Conservation (phyloP, 2,113 vertebrate genomes). For the Herpetotheres cachinnans region DNA sequence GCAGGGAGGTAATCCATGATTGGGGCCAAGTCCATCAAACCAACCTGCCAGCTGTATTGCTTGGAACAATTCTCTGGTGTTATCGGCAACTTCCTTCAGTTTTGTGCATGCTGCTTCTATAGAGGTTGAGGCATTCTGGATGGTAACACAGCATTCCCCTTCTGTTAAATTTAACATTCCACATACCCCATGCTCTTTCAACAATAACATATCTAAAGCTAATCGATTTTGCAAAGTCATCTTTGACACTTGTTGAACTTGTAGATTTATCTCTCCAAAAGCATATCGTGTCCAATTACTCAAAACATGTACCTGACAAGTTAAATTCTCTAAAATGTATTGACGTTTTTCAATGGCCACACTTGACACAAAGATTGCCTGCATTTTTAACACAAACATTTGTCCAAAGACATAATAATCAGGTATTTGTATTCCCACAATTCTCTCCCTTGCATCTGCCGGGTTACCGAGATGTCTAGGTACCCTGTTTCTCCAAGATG, state of each 20-base stretch:
- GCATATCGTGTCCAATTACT: neutral
- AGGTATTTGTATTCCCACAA: neutral
- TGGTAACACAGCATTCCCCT: neutral
- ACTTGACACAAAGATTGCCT: neutral
- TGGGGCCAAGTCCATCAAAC: neutral
- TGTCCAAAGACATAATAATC: neutral
- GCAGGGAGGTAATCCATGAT: neutral
- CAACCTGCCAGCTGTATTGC: neutral
- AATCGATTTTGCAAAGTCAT: neutral
- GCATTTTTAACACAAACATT: neutral
- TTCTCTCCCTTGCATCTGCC: neutral
- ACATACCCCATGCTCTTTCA: neutral
- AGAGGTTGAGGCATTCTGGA: neutral
- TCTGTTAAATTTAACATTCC: neutral
- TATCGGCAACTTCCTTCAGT: neutral
- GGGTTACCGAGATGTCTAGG: neutral
- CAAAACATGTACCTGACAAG: neutral
- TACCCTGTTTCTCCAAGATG: neutral
- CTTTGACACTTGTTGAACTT: neutral
- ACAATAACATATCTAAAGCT: neutral
- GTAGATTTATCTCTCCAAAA: neutral
- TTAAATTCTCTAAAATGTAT: neutral
- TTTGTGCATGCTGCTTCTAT: accelerated
- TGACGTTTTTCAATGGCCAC: neutral
- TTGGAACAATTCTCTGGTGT: neutral